A percentile compares a stretch with the other conserved stretches of the same genome.
phyloP scores from a whole-genome alignment of 2,888 invertebrate species.

The Galerucella nymphaeae region DNA sequence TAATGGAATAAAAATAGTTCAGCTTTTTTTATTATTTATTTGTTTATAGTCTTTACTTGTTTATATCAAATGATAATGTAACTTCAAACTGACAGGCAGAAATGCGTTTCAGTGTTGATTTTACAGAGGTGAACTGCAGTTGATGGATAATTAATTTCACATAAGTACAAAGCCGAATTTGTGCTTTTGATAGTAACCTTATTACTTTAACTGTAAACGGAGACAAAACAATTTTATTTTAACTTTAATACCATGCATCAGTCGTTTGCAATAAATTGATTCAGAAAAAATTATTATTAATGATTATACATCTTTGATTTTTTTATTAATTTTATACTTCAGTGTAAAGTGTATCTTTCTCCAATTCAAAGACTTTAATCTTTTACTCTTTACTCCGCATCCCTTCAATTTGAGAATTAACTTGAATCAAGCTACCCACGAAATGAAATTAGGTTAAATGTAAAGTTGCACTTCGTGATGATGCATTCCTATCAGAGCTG shows the following conservation, averaged over 20 bases:
- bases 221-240: no score
- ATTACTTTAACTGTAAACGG: no score
- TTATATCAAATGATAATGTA: neutral
- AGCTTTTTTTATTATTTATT: no score
- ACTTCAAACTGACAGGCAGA: neutral
- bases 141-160: neutral
- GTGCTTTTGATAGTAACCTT: no score
- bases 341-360: constrained; percentile 1
- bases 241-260: no score
- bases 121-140: neutral
- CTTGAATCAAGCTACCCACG: constrained; percentile 36
- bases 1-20: no score
- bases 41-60: neutral
- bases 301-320: no score
- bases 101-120: neutral
- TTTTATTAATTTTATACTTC: neutral
- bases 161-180: no score
- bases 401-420: constrained; percentile 39
- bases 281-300: no score
- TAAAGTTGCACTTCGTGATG: constrained; percentile 37
- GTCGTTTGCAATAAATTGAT: no score
- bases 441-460: constrained; percentile 33
- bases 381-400: constrained; percentile 26
- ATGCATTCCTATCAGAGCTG: constrained; percentile 33
- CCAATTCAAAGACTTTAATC: constrained; percentile 25